Base-by-base conservation (phyloP, 2,888 invertebrate genomes). In the Eutolmus rufibarbis region DNA sequence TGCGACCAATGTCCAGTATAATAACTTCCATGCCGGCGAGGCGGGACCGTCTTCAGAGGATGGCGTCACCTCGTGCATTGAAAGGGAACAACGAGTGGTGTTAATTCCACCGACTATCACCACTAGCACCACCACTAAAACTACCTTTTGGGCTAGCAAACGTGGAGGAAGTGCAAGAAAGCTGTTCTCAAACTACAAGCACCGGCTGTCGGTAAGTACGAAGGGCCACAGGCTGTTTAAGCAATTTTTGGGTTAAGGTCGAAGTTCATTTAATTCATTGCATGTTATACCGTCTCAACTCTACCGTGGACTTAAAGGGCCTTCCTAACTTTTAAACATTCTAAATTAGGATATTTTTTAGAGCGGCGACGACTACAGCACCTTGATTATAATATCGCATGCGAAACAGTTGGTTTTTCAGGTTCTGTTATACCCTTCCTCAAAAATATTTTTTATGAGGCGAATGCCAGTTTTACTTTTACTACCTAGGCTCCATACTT, bases 1-100 rank as follows among this genome's bases (percentile, higher is more conserved):
- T 89, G 92, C 94, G 88, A 93, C 95, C 87, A 95, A 95, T 91
- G 95, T 95, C 90, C 94, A 94, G 91, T 94, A 94, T 90, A 94
- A 92, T 89, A 92, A 91, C 89, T 89, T 93, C 79, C 91, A 91
- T 28, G 16, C 74, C 14, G 85, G 85, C 90, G n/a, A 51, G 87
- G 16, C 86, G 88, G 43, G 66, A 51, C 57, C 43, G 16, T 19
- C 40, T 19, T 51, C 34, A 23, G 66, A 93, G 92, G 90, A 88
- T 74, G 19, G 93, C 93, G 74, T 19, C n/a, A 82, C 85, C 31
- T 37, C 86, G 28, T 23, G 77, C 57, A 87, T 81, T 77, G 89
- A 92, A 88, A 90, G 91, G 43, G 93, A 93, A 88, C 93, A 93
- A 89, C 90, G 93, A 77, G 93, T 95, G 90, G 94, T 95, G 88